phyloP scores from a whole-genome alignment of 2,113 vertebrate genomes.

The Cheirogaleus medius region DNA sequence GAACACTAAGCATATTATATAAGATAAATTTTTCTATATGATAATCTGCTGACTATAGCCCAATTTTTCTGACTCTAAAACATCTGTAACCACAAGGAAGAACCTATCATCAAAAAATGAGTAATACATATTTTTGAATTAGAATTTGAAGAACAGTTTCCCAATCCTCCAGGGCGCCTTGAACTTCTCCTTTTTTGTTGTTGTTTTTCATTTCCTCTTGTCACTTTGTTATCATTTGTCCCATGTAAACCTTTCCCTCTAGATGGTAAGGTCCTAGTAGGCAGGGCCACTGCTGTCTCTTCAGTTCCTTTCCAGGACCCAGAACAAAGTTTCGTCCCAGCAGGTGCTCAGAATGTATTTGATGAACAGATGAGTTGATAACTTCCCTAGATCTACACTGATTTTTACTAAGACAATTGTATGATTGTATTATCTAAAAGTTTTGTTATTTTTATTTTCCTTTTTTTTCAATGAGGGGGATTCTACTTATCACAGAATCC shows the following conservation, averaged over 20 bases:
- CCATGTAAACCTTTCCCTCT: not conserved
- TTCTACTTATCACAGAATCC: not conserved
- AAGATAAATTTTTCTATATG: not conserved
- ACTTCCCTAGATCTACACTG: not conserved
- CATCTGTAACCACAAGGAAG: not conserved
- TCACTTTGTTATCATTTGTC: not conserved
- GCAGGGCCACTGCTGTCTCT: fast-evolving
- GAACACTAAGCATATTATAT: not conserved
- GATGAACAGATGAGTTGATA: not conserved
- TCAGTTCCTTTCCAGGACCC: not conserved
- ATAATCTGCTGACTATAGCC: not conserved
- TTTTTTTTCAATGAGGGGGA: not conserved
- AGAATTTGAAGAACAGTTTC: constrained; percentile 1
- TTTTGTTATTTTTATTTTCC: not conserved
- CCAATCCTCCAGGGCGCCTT: not conserved
- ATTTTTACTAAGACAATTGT: not conserved
- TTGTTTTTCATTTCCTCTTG: not conserved
- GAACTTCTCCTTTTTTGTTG: constrained; percentile 32
- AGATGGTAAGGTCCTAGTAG: not conserved
- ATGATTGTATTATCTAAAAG: not conserved
- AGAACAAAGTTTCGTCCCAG: not conserved
- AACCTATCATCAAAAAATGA: not conserved
- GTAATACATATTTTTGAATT: constrained; percentile 48
- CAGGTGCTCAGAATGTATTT: not conserved
- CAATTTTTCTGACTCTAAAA: not conserved